These are phyloP conservation scores for Aphodius sticticus DNA, from an alignment of 2,888 invertebrate species.

Conservation along the genomic window DNA sequence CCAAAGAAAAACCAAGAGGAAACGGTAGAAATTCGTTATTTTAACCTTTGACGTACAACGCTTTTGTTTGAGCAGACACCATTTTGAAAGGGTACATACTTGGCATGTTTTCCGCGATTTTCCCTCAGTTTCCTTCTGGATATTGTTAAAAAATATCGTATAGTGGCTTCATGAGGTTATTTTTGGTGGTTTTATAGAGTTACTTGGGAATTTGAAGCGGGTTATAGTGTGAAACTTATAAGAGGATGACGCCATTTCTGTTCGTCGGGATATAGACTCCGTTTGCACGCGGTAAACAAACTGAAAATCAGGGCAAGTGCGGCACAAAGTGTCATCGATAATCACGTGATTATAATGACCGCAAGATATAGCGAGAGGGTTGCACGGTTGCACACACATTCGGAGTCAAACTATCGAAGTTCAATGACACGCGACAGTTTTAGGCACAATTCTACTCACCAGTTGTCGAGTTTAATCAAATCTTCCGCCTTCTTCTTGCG, in stretches of 20 bases:
- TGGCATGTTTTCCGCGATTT: slow-evolving; percentile 14
- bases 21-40: slow-evolving; percentile 14
- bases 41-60: slow-evolving; percentile 34
- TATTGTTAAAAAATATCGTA: not conserved
- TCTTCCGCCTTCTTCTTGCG: slow-evolving; percentile 94
- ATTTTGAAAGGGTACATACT: slow-evolving; percentile 63
- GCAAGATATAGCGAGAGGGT: slow-evolving; percentile 69
- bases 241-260: slow-evolving; percentile 8
- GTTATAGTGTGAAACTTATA: not conserved
- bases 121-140: not conserved
- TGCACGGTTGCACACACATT: slow-evolving; percentile 58
- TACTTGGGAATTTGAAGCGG: not conserved
- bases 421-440: slow-evolving; percentile 46
- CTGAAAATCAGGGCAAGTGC: slow-evolving; percentile 58
- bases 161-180: not conserved
- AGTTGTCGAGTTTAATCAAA: slow-evolving; percentile 92
- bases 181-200: not conserved
- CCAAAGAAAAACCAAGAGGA: not conserved
- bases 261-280: not conserved
- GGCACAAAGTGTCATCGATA: slow-evolving; percentile 59
- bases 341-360: slow-evolving; percentile 78
- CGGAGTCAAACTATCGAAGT: slow-evolving; percentile 47
- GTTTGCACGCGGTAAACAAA: slow-evolving; percentile 37
- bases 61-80: slow-evolving; percentile 65
- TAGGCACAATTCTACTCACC: slow-evolving; percentile 71